Evolutionary conservation across 2,797 vertebrate species (phyloP).

Genomic region (Menidia menidia): DNA sequence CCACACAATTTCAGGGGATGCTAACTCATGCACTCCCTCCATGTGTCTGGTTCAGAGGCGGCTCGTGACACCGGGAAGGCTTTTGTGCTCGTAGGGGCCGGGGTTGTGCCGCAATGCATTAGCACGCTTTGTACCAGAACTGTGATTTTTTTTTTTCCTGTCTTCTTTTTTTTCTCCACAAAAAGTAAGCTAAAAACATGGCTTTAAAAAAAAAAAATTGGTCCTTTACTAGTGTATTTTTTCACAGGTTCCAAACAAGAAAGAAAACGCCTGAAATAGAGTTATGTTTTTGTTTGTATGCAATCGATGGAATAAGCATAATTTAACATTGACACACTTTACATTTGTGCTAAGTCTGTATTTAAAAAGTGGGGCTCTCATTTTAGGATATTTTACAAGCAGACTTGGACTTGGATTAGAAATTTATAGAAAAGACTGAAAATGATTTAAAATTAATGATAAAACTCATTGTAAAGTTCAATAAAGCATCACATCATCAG

Average conservation of each 20-base stretch:
- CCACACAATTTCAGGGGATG: constrained; percentile 67
- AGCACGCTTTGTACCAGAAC: constrained; percentile 30
- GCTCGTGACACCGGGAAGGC: constrained; percentile 27
- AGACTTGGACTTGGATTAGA: neutral
- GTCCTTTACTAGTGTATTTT: neutral
- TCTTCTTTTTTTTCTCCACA: neutral
- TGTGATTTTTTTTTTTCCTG: constrained; percentile 17
- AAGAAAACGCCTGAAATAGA: neutral
- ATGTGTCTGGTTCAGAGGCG: constrained; percentile 49
- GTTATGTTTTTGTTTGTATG: neutral
- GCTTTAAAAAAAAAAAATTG: neutral
- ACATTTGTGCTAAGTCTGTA: neutral
- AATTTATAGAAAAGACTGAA: neutral
- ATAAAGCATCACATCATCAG: neutral
- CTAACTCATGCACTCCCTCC: constrained; percentile 48
- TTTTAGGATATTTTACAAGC: neutral
- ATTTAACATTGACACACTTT: neutral
- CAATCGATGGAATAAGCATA: too few species aligned
- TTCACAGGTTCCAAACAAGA: neutral
- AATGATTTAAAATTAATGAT: neutral
- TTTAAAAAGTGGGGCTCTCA: neutral
- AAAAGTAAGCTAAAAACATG: constrained; percentile 12
- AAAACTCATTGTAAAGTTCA: neutral
- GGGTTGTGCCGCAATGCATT: constrained; percentile 40
- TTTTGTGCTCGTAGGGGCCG: constrained; percentile 28